These are phyloP conservation scores for Drosophila suboccidentalis DNA, from an alignment of 2,888 invertebrate genomes.

Conservation along the genomic window DNA sequence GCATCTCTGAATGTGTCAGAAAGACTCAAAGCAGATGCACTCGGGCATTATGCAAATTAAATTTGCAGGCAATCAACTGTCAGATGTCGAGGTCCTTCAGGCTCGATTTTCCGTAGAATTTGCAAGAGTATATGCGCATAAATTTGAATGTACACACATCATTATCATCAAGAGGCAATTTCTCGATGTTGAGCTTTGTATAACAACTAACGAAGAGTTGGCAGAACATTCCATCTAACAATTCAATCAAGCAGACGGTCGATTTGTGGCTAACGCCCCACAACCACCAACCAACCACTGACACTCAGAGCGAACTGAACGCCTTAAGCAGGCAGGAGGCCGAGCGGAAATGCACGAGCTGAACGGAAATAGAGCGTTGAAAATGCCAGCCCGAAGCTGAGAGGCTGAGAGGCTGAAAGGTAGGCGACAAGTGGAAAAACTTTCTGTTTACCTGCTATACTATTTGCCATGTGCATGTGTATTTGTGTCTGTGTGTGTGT, in stretches of 20 bases:
- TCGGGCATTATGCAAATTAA: conserved; percentile 51
- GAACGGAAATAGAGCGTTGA: conserved; percentile 64
- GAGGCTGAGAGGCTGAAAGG: conserved; percentile 28
- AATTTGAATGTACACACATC: conserved; percentile 28
- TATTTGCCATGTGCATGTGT: conserved; percentile 19
- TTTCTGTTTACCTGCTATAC: conserved; percentile 50
- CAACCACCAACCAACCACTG: conserved; percentile 23
- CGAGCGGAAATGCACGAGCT: conserved; percentile 66
- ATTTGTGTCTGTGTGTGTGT: conserved; percentile 1
- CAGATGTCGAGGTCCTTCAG: background rate
- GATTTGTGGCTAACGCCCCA: conserved; percentile 68
- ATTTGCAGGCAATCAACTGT: conserved; percentile 40
- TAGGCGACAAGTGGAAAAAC: conserved; percentile 63
- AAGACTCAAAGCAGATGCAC: conserved; percentile 1
- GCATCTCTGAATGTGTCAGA: background rate
- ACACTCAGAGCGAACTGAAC: conserved; percentile 28
- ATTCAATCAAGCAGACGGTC: conserved; percentile 72
- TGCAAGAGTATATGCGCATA: conserved; percentile 16
- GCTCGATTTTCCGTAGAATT: background rate
- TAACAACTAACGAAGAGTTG: conserved; percentile 18
- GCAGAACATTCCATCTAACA: conserved; percentile 48
- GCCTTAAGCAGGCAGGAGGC: conserved; percentile 57
- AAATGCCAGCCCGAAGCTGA: conserved; percentile 39
- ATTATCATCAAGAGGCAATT: conserved; percentile 64
- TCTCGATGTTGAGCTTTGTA: background rate